phyloP scores from a whole-genome alignment of 2,888 invertebrate genomes.

The Drosophila anomalata region DNA sequence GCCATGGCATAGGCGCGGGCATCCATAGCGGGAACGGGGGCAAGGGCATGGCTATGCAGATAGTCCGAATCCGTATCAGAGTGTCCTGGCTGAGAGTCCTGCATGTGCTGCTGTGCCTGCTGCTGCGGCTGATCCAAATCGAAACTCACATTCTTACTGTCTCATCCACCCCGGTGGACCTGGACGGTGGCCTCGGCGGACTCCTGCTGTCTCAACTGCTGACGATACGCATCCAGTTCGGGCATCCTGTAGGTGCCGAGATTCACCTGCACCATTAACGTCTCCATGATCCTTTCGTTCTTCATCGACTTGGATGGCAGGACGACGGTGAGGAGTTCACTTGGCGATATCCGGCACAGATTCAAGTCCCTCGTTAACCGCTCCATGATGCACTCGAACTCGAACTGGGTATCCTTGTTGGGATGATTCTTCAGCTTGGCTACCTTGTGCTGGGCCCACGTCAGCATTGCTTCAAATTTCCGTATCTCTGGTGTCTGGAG shows the following conservation, averaged over 20 bases:
- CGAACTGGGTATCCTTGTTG: slow-evolving; percentile 93
- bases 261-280: slow-evolving; percentile 96
- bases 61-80: slow-evolving; percentile 34
- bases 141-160: slow-evolving; percentile 84
- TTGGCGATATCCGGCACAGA: slow-evolving; percentile 94
- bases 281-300: slow-evolving; percentile 95
- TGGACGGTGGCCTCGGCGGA: slow-evolving; percentile 89
- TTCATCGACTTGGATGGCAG: slow-evolving; percentile 96
- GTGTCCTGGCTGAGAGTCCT: slow-evolving; percentile 23
- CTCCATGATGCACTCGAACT: slow-evolving; percentile 97
- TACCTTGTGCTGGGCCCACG: slow-evolving; percentile 94
- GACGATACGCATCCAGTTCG: slow-evolving; percentile 94
- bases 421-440: slow-evolving; percentile 88
- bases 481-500: slow-evolving; percentile 94
- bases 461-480: slow-evolving; percentile 96
- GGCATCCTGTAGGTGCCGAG: slow-evolving; percentile 96
- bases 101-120: slow-evolving; percentile 36
- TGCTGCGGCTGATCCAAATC: slow-evolving; percentile 79
- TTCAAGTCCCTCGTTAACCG: slow-evolving; percentile 94
- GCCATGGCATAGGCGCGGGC: slow-evolving; percentile 75
- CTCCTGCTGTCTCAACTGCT: slow-evolving; percentile 94
- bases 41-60: slow-evolving; percentile 15
- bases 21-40: slow-evolving; percentile 49
- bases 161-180: slow-evolving; percentile 84
- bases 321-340: slow-evolving; percentile 96